Evolutionary conservation across 2,113 vertebrate species (phyloP), one percentile per base, ranked within the genome.

Genomic region (Otocyon megalotis): DNA sequence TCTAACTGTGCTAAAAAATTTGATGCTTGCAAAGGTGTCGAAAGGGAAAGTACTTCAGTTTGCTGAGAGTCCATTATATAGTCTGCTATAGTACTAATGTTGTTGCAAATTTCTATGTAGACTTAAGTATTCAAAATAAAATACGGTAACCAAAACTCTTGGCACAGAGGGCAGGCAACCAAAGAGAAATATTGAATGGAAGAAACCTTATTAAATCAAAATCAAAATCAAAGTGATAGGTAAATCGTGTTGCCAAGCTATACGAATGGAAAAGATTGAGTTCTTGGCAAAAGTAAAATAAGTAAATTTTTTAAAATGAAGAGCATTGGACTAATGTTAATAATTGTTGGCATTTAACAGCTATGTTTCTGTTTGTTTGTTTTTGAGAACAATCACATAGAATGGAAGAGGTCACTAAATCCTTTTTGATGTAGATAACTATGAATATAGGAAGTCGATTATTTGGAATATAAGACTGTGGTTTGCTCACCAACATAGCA

Each of bases 71-170:
- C n/a, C 77, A 20, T 50, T 88, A 30, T 3, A 65, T 65, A 54
- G 50, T 54, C 50, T 79, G 50, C 17, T 54, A n/a, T 69, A 77
- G 24, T 48, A 50, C 53, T 77, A 77, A 6, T 30, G 5, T 77
- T 81, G 79, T 35, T 87, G 26, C 24, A 90, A 86, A 30, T 96
- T 74, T 80, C 84, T 81, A 72, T 16, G 6, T 37, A 82, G 60
- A 65, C 74, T 87, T 88, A 97, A 90, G n/a, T 56, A 90, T 62
- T 92, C 37, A 62, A 22, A 80, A 22, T 82, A 69, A 86, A 96
- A 81, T 35, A 82, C 16, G 28, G 3, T 80, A 56, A 93, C 62
- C 50, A 19, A 93, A 53, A 58, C 16, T 53, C 2, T 48, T 58
- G 17, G 17, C 67, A 72, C 62, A 93, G 60, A 80, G 28, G 7